Conservation (phyloP, 1,140 invertebrate species). For the Pogonognathellus flavescens region DNA sequence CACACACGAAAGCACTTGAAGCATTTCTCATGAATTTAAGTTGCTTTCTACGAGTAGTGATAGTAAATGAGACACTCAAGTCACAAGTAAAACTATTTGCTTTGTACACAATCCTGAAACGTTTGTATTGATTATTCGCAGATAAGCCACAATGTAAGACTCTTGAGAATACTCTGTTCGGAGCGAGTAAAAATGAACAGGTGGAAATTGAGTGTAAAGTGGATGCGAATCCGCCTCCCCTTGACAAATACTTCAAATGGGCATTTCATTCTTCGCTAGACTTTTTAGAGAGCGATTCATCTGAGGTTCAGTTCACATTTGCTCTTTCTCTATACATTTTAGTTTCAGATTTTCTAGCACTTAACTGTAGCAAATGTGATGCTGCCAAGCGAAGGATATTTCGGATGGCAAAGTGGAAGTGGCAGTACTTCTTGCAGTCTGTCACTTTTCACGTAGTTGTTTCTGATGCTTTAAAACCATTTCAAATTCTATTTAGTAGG, state of each 20-base stretch:
- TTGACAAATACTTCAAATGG: constrained; percentile 40
- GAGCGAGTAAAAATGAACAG: constrained; percentile 38
- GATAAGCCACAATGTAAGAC: constrained; percentile 34
- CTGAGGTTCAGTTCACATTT: constrained; percentile 40
- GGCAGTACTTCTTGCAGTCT: no score
- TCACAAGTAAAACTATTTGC: not conserved
- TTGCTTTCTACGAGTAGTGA: not conserved
- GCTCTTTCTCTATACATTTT: not conserved
- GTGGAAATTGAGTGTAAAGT: constrained; percentile 44
- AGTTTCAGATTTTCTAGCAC: not conserved
- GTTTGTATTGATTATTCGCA: constrained; percentile 39
- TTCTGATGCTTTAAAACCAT: no score
- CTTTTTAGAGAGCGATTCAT: constrained; percentile 37
- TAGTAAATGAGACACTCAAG: not conserved
- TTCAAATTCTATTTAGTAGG: no score
- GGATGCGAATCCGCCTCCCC: constrained; percentile 40
- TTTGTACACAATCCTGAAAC: not conserved
- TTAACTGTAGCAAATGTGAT: not conserved
- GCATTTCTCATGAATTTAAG: not conserved
- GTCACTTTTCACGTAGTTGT: no score
- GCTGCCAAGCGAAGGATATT: not conserved
- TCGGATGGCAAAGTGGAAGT: not conserved
- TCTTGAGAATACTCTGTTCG: constrained; percentile 41
- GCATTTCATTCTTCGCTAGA: constrained; percentile 29
- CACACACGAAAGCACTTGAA: not conserved